phyloP scores from a whole-genome alignment of 2,113 vertebrate genomes.

The Amblyopsis rosae region DNA sequence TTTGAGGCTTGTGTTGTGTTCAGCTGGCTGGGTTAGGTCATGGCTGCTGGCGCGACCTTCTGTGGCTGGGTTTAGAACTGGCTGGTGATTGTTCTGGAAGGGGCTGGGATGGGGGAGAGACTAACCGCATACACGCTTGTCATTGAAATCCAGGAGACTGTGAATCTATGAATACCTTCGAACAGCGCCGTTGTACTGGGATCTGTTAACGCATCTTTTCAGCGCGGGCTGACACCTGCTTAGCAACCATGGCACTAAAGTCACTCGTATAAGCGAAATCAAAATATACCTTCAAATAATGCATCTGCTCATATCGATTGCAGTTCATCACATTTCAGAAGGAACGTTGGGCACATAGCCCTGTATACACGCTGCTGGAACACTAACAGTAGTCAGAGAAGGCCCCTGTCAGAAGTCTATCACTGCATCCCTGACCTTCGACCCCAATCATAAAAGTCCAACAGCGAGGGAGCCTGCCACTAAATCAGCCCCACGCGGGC shows the following conservation, averaged over 20 bases:
- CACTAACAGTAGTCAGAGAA: conserved; percentile 54
- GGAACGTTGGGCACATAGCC: too few relatives aligned
- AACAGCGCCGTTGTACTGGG: too few relatives aligned
- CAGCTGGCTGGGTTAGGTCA: too few relatives aligned
- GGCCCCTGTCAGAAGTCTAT: conserved; percentile 64
- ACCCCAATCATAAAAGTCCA: conserved; percentile 70
- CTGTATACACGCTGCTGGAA: conserved; percentile 38
- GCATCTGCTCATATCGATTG: conserved; percentile 17
- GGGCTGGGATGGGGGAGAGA: neutral
- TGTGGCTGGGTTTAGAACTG: too few relatives aligned
- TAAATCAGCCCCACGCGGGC: conserved; percentile 55
- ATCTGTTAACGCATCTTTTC: too few relatives aligned
- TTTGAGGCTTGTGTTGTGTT: too few relatives aligned
- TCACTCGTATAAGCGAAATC: too few relatives aligned
- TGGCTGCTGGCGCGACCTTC: too few relatives aligned
- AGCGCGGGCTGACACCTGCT: too few relatives aligned
- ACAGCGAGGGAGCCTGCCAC: conserved; percentile 54
- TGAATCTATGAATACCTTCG: neutral
- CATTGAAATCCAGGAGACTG: conserved; percentile 5
- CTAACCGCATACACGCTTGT: conserved; percentile 4
- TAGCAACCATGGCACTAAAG: too few relatives aligned
- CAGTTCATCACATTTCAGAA: conserved; percentile 20
- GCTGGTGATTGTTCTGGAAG: too few relatives aligned
- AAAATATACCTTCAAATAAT: too few relatives aligned
- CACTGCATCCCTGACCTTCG: conserved; percentile 60